Evolutionary conservation across 2,888 invertebrate species (phyloP), one percentile per base, ranked within the genome.

Genomic region (Eremobia ochroleuca): DNA sequence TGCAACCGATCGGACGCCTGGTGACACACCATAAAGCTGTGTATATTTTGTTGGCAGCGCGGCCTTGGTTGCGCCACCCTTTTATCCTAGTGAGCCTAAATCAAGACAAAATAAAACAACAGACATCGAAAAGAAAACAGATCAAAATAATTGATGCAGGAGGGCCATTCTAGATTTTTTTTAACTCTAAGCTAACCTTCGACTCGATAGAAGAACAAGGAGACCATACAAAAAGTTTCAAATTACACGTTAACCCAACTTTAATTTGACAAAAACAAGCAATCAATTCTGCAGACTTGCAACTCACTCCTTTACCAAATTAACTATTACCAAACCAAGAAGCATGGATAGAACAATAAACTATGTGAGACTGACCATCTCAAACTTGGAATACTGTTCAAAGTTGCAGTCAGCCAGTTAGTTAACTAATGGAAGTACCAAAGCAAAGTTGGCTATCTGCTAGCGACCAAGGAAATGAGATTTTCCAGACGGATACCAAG

Each of bases 371-470:
- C 28, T 43, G 62, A 46, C 52, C 15, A n/a, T 81, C 21, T 13
- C n/a, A 66, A 76, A n/a, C 76, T 61, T n/a, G 0, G 15, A 55
- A 15, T 37, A 79, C 25, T 79, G 40, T 55, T 43, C 66, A 31
- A 83, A 84, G 40, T 79, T 61, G 55, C 34, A 40, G 52, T 61
- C 31, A 31, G 66, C n/a, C 58, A 82, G 49, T 82, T 46, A 52
- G 59, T 61, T 49, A n/a, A 49, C 37, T 46, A 31, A 61, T 49
- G 13, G 55, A 66, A 61, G 64, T 49, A 34, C 62, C 13, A 58
- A 52, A 43, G 61, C 40, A 34, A 49, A 83, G 8, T 71, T 64
- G 52, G 62, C n/a, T 70, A 66, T 43, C 52, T 66, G 28, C 64
- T 40, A 62, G 9, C n/a, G 34, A 25, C 31, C 18, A 43, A 64